Base-by-base conservation (phyloP, 2,888 invertebrate species). In the Clitarchus hookeri region DNA sequence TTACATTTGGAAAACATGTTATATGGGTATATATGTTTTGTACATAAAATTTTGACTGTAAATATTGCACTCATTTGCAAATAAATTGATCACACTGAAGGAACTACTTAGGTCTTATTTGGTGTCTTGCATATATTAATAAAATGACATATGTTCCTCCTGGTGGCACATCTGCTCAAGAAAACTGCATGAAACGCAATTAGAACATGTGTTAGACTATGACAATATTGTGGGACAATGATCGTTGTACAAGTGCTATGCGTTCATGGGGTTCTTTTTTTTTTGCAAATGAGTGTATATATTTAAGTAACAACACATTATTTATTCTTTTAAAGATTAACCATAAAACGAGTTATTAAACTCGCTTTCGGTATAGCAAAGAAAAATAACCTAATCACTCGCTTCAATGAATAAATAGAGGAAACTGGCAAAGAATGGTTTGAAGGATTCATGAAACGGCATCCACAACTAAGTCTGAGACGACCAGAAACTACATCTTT, bases 321-420 rank as follows among this genome's bases (percentile, higher is more conserved):
- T 26, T n/a, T 48, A 19, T 12, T 83, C 44, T 83, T 27, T 48
- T 84, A 12, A 6, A 84, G 84, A 44, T 13, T 84, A 27, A 84
- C 84, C 0, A 9, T 27, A n/a, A 84, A 48, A 27, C 1, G n/a
- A n/a, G 44, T 84, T 48, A 84, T 84, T 9, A 65, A 87, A 86
- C 48, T 88, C 44, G 85, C 87, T 77, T 88, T 84, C 84, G 86
- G 88, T 77, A 84, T 87, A 77, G 84, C 87, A n/a, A 80, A 53
- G 53, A 86, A 26, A 84, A 88, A 88, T 85, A 83, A 86, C 9
- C 27, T 88, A n/a, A 84, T 27, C 54, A 65, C 9, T 27, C 26
- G 77, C 16, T 84, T 84, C 36, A 86, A 48, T 27, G 16, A 86
- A 13, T 80, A 83, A 27, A 85, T 77, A 11, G 82, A 88, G 85